Evolutionary conservation across 2,888 invertebrate species (phyloP).

Genomic region (Merodon equestris): DNA sequence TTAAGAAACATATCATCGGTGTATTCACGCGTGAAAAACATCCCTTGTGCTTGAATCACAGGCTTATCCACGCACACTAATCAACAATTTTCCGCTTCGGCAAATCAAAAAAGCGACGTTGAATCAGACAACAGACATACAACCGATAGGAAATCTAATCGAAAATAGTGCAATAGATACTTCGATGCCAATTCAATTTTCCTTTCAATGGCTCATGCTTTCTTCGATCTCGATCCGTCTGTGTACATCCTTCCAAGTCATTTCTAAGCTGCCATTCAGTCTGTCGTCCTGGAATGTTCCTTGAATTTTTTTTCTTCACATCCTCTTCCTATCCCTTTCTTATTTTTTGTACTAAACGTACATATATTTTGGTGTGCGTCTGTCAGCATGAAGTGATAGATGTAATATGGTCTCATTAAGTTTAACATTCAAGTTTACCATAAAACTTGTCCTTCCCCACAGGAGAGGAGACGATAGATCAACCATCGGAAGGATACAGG

Average conservation of each 20-base stretch:
- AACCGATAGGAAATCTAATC: not conserved
- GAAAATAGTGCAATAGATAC: conserved; percentile 31
- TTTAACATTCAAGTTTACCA: conserved; percentile 24
- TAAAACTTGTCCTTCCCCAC: conserved; percentile 7
- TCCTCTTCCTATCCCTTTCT: too few species aligned
- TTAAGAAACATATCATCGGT: too few species aligned
- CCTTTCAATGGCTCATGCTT: conserved; percentile 1
- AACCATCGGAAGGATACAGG: not conserved
- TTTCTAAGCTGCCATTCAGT: too few species aligned
- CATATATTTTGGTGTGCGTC: too few species aligned
- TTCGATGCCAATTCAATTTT: conserved; percentile 44
- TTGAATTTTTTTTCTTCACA: too few species aligned
- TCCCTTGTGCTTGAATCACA: too few species aligned
- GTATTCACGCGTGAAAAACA: not conserved
- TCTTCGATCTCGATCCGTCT: too few species aligned
- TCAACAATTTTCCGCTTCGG: conserved; percentile 1
- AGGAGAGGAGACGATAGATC: not conserved
- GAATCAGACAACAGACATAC: not conserved
- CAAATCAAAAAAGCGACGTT: not conserved
- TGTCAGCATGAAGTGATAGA: conserved; percentile 12
- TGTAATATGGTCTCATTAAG: conserved; percentile 48
- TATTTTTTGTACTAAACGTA: too few species aligned
- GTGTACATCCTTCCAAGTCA: too few species aligned
- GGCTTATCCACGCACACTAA: not conserved
- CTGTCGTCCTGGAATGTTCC: too few species aligned